These are phyloP conservation scores for Castor canadensis DNA, from an alignment of 2,113 vertebrate genomes.

Conservation along the genomic window DNA sequence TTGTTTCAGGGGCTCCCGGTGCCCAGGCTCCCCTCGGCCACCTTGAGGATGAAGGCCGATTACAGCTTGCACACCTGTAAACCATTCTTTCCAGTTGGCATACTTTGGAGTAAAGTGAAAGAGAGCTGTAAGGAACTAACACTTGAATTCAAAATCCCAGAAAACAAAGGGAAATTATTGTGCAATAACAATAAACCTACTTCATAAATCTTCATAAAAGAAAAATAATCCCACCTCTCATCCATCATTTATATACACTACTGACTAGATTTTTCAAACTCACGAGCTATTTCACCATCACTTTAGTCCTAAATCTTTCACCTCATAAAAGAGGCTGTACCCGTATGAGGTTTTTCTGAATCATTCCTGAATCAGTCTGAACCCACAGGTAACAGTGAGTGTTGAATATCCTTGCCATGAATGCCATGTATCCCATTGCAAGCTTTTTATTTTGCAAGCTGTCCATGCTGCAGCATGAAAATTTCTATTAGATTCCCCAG, in stretches of 20 bases:
- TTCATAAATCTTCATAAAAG: constrained; percentile 10
- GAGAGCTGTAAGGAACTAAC: constrained; percentile 46
- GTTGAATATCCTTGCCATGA: constrained; percentile 44
- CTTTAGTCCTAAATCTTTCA: constrained; percentile 53
- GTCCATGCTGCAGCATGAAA: not conserved
- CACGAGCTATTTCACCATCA: not conserved
- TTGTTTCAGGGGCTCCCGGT: not conserved
- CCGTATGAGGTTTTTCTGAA: not conserved
- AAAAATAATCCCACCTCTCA: not conserved
- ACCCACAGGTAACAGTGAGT: constrained; percentile 53
- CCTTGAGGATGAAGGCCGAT: not conserved
- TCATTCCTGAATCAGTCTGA: constrained; percentile 41
- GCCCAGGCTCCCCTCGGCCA: not conserved
- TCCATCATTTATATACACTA: not conserved
- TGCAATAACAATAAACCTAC: not conserved
- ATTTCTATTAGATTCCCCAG: constrained; percentile 58
- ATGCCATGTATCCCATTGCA: constrained; percentile 13
- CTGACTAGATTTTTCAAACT: constrained; percentile 44
- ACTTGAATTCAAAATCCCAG: constrained; percentile 20
- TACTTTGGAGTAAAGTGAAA: constrained; percentile 18
- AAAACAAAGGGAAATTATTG: constrained; percentile 27
- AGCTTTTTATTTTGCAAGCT: constrained; percentile 51
- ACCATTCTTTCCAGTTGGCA: not conserved
- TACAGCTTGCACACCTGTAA: not conserved
- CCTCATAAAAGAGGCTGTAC: constrained; percentile 28